phyloP scores from a whole-genome alignment of 2,888 invertebrate genomes.

The Oscheius onirici region DNA sequence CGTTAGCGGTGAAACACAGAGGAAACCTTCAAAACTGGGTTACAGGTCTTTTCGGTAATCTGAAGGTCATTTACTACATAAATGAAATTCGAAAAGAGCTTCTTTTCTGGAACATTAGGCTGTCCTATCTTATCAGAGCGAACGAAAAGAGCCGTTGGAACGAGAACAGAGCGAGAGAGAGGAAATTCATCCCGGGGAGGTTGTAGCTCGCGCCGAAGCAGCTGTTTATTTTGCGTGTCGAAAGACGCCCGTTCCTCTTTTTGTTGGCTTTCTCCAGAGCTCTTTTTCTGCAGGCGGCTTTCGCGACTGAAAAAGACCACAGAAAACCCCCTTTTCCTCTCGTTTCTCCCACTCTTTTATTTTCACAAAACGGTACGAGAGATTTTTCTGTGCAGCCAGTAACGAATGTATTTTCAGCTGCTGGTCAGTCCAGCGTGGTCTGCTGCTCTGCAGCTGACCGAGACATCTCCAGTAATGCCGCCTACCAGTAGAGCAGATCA shows the following conservation, averaged over 20 bases:
- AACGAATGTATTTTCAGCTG: slow-evolving; percentile 17
- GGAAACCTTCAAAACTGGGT: neutral
- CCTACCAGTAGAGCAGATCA: slow-evolving; percentile 1
- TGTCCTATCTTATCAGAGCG: neutral
- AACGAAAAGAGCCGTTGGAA: neutral
- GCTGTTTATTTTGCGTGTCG: slow-evolving; percentile 23
- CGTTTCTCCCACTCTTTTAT: no score
- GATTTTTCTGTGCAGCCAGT: no score
- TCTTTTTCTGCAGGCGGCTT: neutral
- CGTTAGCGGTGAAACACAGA: neutral
- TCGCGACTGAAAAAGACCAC: no score
- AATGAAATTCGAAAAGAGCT: neutral
- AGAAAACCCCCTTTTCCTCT: no score
- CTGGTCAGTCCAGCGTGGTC: slow-evolving; percentile 27
- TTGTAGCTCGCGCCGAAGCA: neutral
- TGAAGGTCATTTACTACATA: neutral
- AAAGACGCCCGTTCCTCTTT: slow-evolving; percentile 16
- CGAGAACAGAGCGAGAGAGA: neutral
- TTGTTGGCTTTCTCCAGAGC: slow-evolving; percentile 2
- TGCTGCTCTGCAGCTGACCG: slow-evolving; percentile 23
- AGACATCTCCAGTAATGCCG: slow-evolving; percentile 2
- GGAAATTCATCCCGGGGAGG: neutral
- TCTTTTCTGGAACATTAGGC: neutral
- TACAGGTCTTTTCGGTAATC: neutral
- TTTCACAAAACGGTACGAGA: no score